These are phyloP conservation scores for Pachycephala philippinensis DNA, from an alignment of 2,113 vertebrate species.

Conservation along the genomic window DNA sequence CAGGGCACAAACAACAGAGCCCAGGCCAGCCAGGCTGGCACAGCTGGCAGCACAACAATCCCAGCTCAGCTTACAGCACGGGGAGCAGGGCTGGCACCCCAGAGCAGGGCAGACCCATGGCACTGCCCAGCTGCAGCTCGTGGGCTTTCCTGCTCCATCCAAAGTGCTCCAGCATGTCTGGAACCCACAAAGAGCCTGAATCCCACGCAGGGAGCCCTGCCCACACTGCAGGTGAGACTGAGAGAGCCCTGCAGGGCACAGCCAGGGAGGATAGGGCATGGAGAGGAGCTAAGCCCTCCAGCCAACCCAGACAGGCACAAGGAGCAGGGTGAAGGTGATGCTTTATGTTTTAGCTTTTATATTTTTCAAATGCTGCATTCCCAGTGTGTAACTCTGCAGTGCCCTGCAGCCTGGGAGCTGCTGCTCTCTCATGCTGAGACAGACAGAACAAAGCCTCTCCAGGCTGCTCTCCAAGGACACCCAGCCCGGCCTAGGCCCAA, in stretches of 20 bases:
- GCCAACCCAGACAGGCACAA: neutral
- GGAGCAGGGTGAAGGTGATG: neutral
- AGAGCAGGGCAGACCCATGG: neutral
- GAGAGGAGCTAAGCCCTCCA: neutral
- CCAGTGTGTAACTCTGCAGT: too few relatives aligned
- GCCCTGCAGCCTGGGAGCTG: too few relatives aligned
- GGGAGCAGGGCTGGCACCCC: neutral
- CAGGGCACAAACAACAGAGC: neutral
- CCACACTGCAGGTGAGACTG: neutral
- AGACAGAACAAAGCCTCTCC: too few relatives aligned
- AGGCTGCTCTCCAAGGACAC: too few relatives aligned
- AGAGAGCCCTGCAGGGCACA: neutral
- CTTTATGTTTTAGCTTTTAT: too few relatives aligned
- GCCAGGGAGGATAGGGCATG: neutral
- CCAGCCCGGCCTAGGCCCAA: too few relatives aligned
- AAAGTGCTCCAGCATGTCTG: neutral
- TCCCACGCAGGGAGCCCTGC: neutral
- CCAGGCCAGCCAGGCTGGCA: neutral
- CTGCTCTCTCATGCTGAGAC: too few relatives aligned
- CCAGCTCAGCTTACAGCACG: neutral
- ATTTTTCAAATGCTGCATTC: too few relatives aligned
- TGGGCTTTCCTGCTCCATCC: neutral
- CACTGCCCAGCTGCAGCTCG: fast-evolving
- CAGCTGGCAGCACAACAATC: neutral
- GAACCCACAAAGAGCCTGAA: neutral